Evolutionary conservation across 2,797 vertebrate species (phyloP).

Genomic region (Phataginus tetradactyla): DNA sequence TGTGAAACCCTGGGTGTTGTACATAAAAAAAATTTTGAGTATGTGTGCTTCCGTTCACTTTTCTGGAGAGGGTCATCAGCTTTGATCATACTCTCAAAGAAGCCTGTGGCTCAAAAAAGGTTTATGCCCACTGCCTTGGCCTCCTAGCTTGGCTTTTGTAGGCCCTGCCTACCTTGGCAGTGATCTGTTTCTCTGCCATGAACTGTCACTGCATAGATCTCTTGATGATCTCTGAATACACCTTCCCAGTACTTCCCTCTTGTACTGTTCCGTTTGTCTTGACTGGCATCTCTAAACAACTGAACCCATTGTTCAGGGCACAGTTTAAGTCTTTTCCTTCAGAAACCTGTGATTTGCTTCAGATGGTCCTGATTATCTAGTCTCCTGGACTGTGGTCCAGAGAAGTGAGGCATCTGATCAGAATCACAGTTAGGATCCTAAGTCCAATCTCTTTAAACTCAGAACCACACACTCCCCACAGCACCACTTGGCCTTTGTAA

Average conservation of each 20-base stretch:
- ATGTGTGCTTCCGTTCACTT: not conserved
- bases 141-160: not conserved
- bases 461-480: not conserved
- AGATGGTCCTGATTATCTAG: not conserved
- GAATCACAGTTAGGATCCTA: not conserved
- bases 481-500: not conserved
- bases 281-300: not conserved
- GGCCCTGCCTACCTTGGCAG: not conserved
- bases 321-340: not conserved
- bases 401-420: not conserved
- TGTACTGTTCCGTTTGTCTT: not conserved
- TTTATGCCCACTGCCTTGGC: not conserved
- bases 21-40: not conserved
- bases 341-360: not conserved
- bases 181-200: not conserved
- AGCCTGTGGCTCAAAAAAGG: not conserved
- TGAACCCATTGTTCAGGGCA: not conserved
- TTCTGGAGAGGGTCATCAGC: conserved; percentile 12
- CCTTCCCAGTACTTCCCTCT: not conserved
- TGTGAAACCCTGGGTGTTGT: not conserved
- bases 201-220: conserved; percentile 8
- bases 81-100: not conserved
- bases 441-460: not conserved
- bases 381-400: not conserved
- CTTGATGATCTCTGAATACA: not conserved